These are phyloP conservation scores for Hypotaenidia philippensis DNA, from an alignment of 2,797 vertebrate species.

Conservation along the genomic window DNA sequence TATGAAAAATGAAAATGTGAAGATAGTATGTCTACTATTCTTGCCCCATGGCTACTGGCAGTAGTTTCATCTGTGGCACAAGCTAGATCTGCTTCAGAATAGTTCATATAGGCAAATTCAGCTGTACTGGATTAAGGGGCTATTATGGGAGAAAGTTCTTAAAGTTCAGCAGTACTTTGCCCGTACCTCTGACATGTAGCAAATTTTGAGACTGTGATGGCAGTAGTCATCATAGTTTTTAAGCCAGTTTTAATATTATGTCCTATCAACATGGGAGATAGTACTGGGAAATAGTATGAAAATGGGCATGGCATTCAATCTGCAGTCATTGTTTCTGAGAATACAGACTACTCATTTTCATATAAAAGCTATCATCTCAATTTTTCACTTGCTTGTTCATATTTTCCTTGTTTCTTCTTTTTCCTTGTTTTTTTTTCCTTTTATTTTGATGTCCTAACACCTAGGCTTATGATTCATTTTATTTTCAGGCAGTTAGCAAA, in stretches of 20 bases:
- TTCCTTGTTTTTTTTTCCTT: neutral
- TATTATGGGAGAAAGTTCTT: neutral
- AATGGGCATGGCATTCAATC: neutral
- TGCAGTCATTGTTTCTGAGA: neutral
- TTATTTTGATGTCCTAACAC: neutral
- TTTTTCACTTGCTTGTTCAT: neutral
- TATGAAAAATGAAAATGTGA: neutral
- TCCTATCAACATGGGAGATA: neutral
- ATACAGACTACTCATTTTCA: neutral
- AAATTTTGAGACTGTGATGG: neutral
- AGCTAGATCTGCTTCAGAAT: neutral
- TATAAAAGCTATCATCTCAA: neutral
- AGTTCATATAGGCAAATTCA: neutral
- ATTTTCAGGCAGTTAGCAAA: conserved; percentile 1
- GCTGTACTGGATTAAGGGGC: neutral
- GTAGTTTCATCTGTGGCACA: neutral
- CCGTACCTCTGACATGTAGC: neutral
- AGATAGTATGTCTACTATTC: neutral
- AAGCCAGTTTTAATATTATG: neutral
- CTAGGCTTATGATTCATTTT: neutral
- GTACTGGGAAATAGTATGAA: neutral
- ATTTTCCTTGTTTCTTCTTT: neutral
- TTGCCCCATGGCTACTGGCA: neutral
- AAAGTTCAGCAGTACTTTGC: neutral
- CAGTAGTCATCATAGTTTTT: neutral